A percentile compares a stretch with the other conserved stretches of the same genome.
Conservation (phyloP, 2,797 vertebrate species). For the Hephaestus fuliginosus region DNA sequence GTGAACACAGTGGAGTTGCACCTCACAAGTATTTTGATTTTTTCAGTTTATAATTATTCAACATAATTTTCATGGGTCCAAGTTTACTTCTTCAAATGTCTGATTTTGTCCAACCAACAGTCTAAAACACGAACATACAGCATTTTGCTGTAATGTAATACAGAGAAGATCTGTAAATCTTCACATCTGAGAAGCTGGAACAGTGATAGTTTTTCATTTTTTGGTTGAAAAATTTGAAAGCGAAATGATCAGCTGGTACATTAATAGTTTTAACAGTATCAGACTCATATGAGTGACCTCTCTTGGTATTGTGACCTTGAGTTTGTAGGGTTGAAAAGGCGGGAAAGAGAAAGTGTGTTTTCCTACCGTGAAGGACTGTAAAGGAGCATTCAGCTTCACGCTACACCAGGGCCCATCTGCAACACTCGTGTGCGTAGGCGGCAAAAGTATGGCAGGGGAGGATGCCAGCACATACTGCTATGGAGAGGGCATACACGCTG, state of each 20-base stretch:
- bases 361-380: constrained; percentile 16
- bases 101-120: background rate
- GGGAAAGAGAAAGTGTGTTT: constrained; percentile 42
- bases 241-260: background rate
- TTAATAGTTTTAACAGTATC: background rate
- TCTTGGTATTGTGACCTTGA: constrained; percentile 48
- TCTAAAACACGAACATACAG: background rate
- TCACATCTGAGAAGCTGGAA: background rate
- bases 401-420: constrained; percentile 73
- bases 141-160: background rate
- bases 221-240: background rate
- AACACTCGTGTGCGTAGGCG: constrained; percentile 65
- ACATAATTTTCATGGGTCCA: background rate
- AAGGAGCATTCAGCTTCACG: constrained; percentile 58
- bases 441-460: constrained; percentile 61
- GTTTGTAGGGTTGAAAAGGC: constrained; percentile 36
- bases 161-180: background rate
- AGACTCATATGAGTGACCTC: too few relatives aligned
- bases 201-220: background rate
- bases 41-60: too few relatives aligned
- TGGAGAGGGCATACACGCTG: constrained; percentile 57
- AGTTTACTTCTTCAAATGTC: background rate
- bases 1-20: background rate
- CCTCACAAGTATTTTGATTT: background rate
- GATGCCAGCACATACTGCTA: constrained; percentile 72